Conservation (phyloP, 2,888 invertebrate genomes). For the Actias luna region DNA sequence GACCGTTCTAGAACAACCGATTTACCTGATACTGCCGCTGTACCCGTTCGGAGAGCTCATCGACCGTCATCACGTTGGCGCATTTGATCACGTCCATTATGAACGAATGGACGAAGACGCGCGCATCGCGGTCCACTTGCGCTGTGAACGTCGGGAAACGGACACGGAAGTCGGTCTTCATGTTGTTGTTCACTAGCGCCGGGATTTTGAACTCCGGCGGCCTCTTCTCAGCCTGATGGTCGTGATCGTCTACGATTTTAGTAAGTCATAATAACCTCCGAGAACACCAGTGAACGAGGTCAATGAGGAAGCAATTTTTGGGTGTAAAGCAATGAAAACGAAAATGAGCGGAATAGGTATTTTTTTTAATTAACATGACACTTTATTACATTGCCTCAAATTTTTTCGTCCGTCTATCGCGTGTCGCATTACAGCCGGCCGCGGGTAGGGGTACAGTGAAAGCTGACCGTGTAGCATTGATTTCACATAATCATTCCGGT, state of each 20-base stretch:
- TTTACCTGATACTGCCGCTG: conserved; percentile 93
- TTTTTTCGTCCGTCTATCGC: too few species aligned
- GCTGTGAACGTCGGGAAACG: conserved; percentile 60
- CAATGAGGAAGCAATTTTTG: too few species aligned
- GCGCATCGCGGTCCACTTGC: conserved; percentile 83
- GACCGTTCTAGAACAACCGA: neutral
- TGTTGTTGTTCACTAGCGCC: conserved; percentile 56
- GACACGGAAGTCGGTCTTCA: conserved; percentile 73
- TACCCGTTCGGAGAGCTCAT: conserved; percentile 93
- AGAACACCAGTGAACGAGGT: too few species aligned
- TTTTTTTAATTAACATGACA: too few species aligned
- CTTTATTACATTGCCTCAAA: too few species aligned
- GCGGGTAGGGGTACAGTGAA: too few species aligned
- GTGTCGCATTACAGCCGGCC: too few species aligned
- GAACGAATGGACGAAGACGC: conserved; percentile 85
- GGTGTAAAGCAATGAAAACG: too few species aligned
- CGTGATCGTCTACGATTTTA: conserved; percentile 57
- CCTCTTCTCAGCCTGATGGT: conserved; percentile 50
- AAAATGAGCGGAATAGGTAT: too few species aligned
- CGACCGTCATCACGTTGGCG: conserved; percentile 84
- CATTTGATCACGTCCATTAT: conserved; percentile 84
- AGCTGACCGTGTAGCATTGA: too few species aligned
- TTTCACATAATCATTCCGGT: too few species aligned
- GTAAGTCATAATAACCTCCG: too few species aligned
- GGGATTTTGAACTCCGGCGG: conserved; percentile 68